A percentile compares a stretch with the other conserved stretches of the same genome.
Evolutionary conservation across 2,113 vertebrate species (phyloP).

Genomic region (Mobula hypostoma): DNA sequence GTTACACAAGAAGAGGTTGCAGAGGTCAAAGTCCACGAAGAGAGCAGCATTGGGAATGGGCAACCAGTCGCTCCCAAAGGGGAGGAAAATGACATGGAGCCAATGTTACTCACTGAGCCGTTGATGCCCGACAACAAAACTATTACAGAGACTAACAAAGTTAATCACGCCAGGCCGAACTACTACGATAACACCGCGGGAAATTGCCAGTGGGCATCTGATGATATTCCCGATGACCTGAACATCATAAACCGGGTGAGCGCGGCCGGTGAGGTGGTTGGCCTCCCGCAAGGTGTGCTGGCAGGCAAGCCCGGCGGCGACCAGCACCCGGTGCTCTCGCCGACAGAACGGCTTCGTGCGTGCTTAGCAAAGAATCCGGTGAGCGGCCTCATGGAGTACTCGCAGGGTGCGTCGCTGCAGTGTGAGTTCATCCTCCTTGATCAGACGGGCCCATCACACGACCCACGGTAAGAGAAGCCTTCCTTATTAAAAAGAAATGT

Average conservation of each 20-base stretch:
- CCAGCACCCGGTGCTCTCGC: background rate
- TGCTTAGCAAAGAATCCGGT: conserved; percentile 88
- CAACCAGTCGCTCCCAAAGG: background rate
- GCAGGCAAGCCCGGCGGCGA: background rate
- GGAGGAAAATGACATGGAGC: fast-evolving
- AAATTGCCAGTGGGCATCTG: conserved; percentile 70
- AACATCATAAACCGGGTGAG: conserved; percentile 62
- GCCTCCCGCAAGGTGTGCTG: background rate
- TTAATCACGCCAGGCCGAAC: background rate
- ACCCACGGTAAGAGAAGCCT: conserved; percentile 72
- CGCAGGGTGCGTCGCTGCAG: conserved; percentile 80
- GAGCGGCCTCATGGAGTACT: conserved; percentile 84
- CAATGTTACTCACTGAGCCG: background rate
- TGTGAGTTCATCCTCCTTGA: conserved; percentile 81
- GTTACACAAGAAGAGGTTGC: background rate
- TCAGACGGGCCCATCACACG: conserved; percentile 82
- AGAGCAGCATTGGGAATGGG: conserved; percentile 41
- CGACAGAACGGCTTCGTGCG: conserved; percentile 62
- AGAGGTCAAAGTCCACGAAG: fast-evolving
- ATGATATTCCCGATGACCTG: conserved; percentile 81
- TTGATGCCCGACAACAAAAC: conserved; percentile 33
- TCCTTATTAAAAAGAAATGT: too few relatives aligned
- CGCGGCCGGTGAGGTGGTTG: conserved; percentile 47
- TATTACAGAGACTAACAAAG: background rate
- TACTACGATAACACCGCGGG: conserved; percentile 51